Evolutionary conservation across 2,113 vertebrate genomes (phyloP).

Genomic region (Argyrosomus japonicus): DNA sequence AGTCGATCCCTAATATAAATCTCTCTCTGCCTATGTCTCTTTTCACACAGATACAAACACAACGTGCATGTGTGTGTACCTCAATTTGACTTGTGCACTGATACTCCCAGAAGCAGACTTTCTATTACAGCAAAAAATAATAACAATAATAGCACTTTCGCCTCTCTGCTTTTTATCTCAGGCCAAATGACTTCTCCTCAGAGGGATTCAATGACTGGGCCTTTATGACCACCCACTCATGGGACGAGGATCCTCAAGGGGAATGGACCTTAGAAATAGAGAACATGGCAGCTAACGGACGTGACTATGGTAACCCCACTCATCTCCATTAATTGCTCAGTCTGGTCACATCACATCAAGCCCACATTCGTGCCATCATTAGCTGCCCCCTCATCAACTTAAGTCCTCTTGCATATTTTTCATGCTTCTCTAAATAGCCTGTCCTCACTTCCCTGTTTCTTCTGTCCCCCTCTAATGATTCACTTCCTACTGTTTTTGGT

Average conservation of each 20-base stretch:
- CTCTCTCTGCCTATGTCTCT: conserved; percentile 8
- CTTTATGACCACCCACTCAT: conserved; percentile 97
- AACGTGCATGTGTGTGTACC: not conserved
- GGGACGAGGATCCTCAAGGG: conserved; percentile 94
- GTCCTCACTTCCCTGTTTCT: conserved; percentile 5
- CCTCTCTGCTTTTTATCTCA: conserved; percentile 59
- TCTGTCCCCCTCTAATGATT: conserved; percentile 18
- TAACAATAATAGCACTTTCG: not conserved
- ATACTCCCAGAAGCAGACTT: conserved; percentile 15
- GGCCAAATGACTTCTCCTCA: conserved; percentile 92
- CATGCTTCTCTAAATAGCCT: conserved; percentile 31
- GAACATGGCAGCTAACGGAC: conserved; percentile 89
- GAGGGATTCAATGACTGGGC: conserved; percentile 98
- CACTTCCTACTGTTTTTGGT: not conserved
- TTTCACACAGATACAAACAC: conserved; percentile 8
- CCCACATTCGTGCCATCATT: conserved; percentile 11
- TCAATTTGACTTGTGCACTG: conserved; percentile 13
- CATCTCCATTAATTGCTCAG: conserved; percentile 28
- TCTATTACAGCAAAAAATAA: not conserved
- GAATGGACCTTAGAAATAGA: conserved; percentile 96
- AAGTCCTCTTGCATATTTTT: conserved; percentile 28
- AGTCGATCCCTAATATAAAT: conserved; percentile 5
- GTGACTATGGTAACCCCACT: conserved; percentile 88
- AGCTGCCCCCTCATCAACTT: conserved; percentile 22
- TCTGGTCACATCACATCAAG: conserved; percentile 24